Percentiles rank a stretch among this genome's conserved stretches.
These are phyloP conservation scores for Euproctis similis DNA, from an alignment of 2,888 invertebrate species.

Conservation along the genomic window DNA sequence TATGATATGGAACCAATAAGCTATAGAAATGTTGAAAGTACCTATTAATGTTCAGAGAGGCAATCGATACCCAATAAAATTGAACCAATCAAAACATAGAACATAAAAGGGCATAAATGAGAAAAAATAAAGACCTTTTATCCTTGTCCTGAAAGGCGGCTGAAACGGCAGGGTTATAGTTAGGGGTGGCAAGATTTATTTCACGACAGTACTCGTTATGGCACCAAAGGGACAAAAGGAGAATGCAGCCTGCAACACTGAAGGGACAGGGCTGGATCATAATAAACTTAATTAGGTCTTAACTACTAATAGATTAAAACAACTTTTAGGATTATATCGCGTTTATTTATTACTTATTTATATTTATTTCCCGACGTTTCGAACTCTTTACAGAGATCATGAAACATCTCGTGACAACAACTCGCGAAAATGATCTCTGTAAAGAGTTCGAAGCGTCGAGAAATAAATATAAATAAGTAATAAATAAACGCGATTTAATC, in stretches of 20 bases:
- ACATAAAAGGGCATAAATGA: conserved; percentile 54
- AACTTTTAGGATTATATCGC: no score
- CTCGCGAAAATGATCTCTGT: no score
- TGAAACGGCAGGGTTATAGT: conserved; percentile 42
- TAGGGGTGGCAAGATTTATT: conserved; percentile 71
- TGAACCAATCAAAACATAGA: conserved; percentile 52
- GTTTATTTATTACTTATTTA: no score
- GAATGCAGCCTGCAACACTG: conserved; percentile 58
- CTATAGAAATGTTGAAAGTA: conserved; percentile 9
- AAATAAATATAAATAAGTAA: no score
- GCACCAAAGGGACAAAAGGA: conserved; percentile 58
- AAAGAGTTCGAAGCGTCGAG: no score
- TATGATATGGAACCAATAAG: conserved; percentile 19
- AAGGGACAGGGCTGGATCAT: conserved; percentile 22
- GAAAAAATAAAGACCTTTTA: conserved; percentile 70
- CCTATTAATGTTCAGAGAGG: conserved; percentile 15
- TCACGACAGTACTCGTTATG: conserved; percentile 66
- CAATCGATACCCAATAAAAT: conserved; percentile 47
- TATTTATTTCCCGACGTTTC: no score
- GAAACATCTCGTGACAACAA: no score
- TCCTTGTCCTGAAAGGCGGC: conserved; percentile 58
- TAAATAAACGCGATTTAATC: no score
- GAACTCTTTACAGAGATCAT: no score
- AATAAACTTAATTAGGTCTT: no score
- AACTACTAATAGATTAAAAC: no score